Percentiles rank a stretch among this genome's conserved stretches.
These are phyloP conservation scores for Euspilapteryx auroguttella DNA, from an alignment of 2,888 invertebrate genomes.

Conservation along the genomic window DNA sequence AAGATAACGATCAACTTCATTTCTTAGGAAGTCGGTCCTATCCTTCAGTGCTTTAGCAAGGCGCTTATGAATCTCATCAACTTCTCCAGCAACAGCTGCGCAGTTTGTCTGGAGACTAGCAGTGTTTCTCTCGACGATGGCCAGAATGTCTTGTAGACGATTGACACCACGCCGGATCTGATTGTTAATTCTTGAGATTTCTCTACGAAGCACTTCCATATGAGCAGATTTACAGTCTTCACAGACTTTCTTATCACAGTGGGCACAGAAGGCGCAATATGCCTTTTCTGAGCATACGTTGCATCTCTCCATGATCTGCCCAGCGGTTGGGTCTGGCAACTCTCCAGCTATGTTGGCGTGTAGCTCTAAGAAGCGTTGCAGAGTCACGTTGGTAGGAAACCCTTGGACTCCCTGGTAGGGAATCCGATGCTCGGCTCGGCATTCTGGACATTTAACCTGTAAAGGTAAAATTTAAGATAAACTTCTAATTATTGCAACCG, in stretches of 20 bases:
- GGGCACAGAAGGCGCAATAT: constrained; percentile 85
- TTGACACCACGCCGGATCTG: constrained; percentile 88
- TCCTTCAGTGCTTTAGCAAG: constrained; percentile 88
- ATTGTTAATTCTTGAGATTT: constrained; percentile 86
- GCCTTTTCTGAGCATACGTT: constrained; percentile 93
- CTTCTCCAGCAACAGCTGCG: constrained; percentile 87
- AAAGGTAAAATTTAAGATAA: too few species aligned
- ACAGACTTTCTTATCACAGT: constrained; percentile 97
- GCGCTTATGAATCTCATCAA: constrained; percentile 89
- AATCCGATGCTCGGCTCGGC: constrained; percentile 94
- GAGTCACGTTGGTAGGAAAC: constrained; percentile 94
- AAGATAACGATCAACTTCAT: constrained; percentile 91
- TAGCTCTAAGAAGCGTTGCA: constrained; percentile 91
- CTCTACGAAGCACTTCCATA: constrained; percentile 91
- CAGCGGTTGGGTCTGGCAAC: constrained; percentile 87
- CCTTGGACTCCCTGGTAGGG: constrained; percentile 94
- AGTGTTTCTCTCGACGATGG: constrained; percentile 86
- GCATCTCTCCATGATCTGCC: constrained; percentile 91
- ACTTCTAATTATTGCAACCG: too few species aligned
- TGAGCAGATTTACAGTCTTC: constrained; percentile 95
- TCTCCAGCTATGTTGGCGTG: constrained; percentile 93
- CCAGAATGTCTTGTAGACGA: constrained; percentile 83
- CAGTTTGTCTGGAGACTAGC: constrained; percentile 87
- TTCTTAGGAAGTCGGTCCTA: constrained; percentile 82
- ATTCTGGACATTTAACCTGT: constrained; percentile 97